phyloP scores from a whole-genome alignment of 1,140 invertebrate genomes.

The Megathymus violae region DNA sequence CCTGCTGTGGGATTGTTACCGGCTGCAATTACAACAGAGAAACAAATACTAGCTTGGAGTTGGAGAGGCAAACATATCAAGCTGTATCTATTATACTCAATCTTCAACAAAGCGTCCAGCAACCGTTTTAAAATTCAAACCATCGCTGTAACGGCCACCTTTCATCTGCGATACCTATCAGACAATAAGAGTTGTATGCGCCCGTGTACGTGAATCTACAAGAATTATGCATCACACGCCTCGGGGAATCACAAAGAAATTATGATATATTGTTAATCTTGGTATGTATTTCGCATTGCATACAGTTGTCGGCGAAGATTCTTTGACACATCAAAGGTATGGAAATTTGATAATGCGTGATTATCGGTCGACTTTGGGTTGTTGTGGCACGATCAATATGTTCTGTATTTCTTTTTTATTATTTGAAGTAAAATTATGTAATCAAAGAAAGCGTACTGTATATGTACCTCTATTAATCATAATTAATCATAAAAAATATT shows the following conservation, averaged over 20 bases:
- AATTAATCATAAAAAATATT: too few species aligned
- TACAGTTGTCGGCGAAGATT: neutral
- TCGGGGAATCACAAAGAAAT: conserved; percentile 22
- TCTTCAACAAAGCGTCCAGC: neutral
- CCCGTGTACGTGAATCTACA: conserved; percentile 13
- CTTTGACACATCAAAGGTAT: conserved; percentile 6
- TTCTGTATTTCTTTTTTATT: too few species aligned
- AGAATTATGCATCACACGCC: conserved; percentile 14
- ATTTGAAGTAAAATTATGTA: too few species aligned
- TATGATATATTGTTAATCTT: conserved; percentile 27
- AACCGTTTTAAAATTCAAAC: conserved; percentile 24
- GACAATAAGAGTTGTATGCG: conserved; percentile 23
- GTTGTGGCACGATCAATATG: too few species aligned
- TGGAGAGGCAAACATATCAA: neutral
- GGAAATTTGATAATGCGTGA: neutral
- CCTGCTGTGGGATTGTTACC: too few species aligned
- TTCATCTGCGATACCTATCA: conserved; percentile 29
- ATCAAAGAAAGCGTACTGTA: too few species aligned
- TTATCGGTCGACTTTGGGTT: too few species aligned
- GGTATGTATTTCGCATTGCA: neutral
- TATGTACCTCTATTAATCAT: too few species aligned
- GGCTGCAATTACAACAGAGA: too few species aligned
- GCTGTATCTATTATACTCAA: neutral
- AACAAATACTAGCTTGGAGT: too few species aligned
- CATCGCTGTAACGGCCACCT: conserved; percentile 19